These are phyloP conservation scores for Mactra quadrangularis DNA, from an alignment of 1,140 invertebrate species.

Conservation along the genomic window DNA sequence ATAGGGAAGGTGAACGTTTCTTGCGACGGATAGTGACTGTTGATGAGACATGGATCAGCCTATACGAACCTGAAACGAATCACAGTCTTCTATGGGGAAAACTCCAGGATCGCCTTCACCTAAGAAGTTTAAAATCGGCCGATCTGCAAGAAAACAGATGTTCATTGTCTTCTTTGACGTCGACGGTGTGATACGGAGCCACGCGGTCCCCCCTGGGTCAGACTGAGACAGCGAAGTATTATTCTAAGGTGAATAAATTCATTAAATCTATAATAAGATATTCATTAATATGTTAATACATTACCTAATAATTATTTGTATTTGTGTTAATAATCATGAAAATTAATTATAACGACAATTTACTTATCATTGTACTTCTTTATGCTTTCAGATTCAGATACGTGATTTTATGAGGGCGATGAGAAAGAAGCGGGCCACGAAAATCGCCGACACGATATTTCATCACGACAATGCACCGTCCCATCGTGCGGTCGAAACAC, in stretches of 20 bases:
- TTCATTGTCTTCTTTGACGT: too few species aligned
- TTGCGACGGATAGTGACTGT: constrained; percentile 20
- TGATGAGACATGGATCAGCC: constrained; percentile 33
- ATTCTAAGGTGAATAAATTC: neutral
- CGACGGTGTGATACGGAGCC: neutral
- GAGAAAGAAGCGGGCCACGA: neutral
- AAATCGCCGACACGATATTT: neutral
- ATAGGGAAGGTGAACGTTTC: too few species aligned
- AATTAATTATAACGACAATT: neutral
- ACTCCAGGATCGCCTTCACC: too few species aligned
- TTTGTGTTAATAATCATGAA: neutral
- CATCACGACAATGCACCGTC: neutral
- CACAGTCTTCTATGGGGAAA: too few species aligned
- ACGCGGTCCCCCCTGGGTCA: neutral
- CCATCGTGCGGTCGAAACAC: too few species aligned
- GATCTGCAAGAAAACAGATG: too few species aligned
- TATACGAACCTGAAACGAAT: constrained; percentile 32
- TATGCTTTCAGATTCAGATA: too few species aligned
- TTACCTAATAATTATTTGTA: neutral
- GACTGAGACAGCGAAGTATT: neutral
- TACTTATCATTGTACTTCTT: too few species aligned
- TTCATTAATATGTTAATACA: neutral
- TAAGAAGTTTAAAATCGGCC: too few species aligned
- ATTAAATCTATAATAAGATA: too few species aligned
- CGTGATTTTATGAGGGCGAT: too few species aligned